Conservation (phyloP, 2,797 vertebrate species). For the Typhlichthys subterraneus region DNA sequence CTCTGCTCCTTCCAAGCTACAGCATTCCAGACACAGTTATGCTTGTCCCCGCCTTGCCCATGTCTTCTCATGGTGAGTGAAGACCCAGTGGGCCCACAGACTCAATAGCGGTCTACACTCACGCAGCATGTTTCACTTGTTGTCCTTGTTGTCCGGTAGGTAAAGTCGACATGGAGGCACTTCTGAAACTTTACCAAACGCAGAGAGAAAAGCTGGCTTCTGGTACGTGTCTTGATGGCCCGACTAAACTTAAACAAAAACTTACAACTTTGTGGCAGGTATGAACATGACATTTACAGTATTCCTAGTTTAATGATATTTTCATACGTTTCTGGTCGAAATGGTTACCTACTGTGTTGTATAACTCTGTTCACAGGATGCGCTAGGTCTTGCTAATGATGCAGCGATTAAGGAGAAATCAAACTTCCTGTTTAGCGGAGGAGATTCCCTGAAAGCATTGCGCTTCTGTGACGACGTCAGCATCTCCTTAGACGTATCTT, state of each 20-base stretch:
- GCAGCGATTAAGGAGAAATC: constrained; percentile 72
- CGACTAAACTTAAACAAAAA: constrained; percentile 76
- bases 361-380: constrained; percentile 66
- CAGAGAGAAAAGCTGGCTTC: constrained; percentile 63
- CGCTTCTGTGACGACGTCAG: constrained; percentile 82
- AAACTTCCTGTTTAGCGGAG: constrained; percentile 86
- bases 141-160: constrained; percentile 72
- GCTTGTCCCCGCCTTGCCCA: constrained; percentile 79
- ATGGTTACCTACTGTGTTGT: neutral
- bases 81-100: neutral
- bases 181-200: constrained; percentile 81
- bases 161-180: constrained; percentile 84
- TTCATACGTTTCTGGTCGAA: neutral
- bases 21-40: constrained; percentile 87
- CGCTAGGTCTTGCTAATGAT: constrained; percentile 76
- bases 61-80: constrained; percentile 87
- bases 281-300: constrained; percentile 16
- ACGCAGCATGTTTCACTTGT: neutral
- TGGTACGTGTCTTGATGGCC: constrained; percentile 51
- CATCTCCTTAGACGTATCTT: constrained; percentile 63
- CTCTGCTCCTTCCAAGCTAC: constrained; percentile 76
- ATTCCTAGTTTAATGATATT: neutral
- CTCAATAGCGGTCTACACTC: neutral
- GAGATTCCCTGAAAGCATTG: constrained; percentile 89
- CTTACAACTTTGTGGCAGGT: constrained; percentile 91